phyloP scores from a whole-genome alignment of 2,113 vertebrate species.

The Ochotona curzoniae region DNA sequence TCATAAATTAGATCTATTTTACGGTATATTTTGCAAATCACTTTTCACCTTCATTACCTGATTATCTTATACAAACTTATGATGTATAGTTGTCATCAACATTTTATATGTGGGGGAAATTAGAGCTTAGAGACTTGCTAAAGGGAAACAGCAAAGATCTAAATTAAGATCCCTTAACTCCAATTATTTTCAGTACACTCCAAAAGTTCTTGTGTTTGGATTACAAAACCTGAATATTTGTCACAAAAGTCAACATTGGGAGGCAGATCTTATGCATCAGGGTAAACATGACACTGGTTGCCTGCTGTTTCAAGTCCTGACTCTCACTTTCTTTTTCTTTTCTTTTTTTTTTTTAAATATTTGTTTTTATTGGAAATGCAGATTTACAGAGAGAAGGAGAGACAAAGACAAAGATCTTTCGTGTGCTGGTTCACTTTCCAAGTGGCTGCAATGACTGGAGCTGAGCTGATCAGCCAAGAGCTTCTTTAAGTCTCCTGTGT shows the following conservation, averaged over 20 bases:
- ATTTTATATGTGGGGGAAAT: conserved; percentile 6
- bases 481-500: no score
- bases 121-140: not conserved
- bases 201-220: not conserved
- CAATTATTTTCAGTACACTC: not conserved
- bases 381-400: no score
- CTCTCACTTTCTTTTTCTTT: no score
- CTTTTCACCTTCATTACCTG: conserved; percentile 12
- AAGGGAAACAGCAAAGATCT: not conserved
- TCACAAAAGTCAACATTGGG: not conserved
- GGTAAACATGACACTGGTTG: no score
- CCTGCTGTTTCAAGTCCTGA: no score
- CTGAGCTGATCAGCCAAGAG: no score
- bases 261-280: no score
- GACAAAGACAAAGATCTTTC: no score
- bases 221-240: not conserved
- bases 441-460: no score
- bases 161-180: not conserved
- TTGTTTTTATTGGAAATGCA: no score
- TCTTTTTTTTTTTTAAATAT: no score
- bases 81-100: conserved; percentile 36
- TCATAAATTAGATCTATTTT: not conserved
- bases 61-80: not conserved
- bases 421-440: no score
- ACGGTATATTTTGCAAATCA: not conserved